phyloP scores from a whole-genome alignment of 2,113 vertebrate species.

The Alosa alosa region DNA sequence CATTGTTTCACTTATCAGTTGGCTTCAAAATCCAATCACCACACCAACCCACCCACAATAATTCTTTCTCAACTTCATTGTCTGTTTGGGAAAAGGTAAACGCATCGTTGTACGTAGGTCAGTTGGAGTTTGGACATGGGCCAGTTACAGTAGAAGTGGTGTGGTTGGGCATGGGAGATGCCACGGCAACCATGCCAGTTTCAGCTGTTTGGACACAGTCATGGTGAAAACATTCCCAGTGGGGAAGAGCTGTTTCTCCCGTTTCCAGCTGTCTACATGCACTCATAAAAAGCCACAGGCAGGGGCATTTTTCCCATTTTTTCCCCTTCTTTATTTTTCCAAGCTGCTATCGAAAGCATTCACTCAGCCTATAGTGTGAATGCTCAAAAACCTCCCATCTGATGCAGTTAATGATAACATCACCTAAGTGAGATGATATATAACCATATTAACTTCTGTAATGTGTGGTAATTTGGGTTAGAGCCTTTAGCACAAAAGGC shows the following conservation, averaged over 20 bases:
- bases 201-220: conserved; percentile 48
- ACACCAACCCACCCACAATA: neutral
- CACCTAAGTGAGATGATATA: neutral
- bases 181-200: conserved; percentile 23
- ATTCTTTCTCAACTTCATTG: neutral
- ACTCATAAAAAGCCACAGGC: conserved; percentile 23
- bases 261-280: conserved; percentile 38
- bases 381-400: neutral
- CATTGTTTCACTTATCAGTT: neutral
- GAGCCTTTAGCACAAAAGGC: conserved; percentile 12
- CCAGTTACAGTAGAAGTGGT: conserved; percentile 32
- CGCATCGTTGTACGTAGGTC: neutral
- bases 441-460: neutral
- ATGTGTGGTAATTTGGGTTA: neutral
- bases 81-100: conserved; percentile 4
- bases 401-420: neutral
- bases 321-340: neutral
- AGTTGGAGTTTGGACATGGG: neutral
- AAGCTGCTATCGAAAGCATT: neutral
- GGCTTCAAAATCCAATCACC: neutral
- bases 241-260: conserved; percentile 32
- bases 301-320: neutral
- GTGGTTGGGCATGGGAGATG: neutral
- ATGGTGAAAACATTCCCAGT: conserved; percentile 32
- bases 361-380: neutral